Evolutionary conservation across 1,140 invertebrate species (phyloP).

Genomic region (Luehdorfia chinensis): DNA sequence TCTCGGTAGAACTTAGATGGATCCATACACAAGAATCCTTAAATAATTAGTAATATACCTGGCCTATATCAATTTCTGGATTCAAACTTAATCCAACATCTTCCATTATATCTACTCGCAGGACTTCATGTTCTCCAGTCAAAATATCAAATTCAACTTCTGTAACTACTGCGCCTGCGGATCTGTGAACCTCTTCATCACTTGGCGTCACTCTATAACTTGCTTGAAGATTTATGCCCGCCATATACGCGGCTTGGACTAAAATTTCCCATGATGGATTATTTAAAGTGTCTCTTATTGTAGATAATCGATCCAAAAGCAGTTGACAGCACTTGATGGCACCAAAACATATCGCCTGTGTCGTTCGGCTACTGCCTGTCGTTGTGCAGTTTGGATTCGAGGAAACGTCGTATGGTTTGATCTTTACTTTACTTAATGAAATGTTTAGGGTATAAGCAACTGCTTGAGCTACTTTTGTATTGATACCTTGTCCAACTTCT

Average conservation of each 20-base stretch:
- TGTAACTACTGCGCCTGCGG: conserved; percentile 15
- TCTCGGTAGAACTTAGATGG: too few relatives aligned
- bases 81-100: conserved; percentile 6
- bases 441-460: conserved; percentile 84
- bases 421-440: conserved; percentile 79
- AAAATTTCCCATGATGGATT: conserved; percentile 80
- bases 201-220: conserved; percentile 23
- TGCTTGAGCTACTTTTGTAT: conserved; percentile 85
- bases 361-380: conserved; percentile 79
- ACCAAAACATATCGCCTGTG: conserved; percentile 53
- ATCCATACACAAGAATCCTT: too few relatives aligned
- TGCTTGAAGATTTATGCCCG: conserved; percentile 79
- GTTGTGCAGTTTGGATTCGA: conserved; percentile 74
- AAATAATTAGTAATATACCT: conserved; percentile 3
- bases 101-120: conserved; percentile 24
- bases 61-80: conserved; percentile 5
- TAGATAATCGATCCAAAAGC: conserved; percentile 78
- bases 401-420: conserved; percentile 80
- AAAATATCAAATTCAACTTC: conserved; percentile 27
- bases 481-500: conserved; percentile 92
- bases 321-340: conserved; percentile 81
- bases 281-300: conserved; percentile 75
- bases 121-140: conserved; percentile 24
- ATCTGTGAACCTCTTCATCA: conserved; percentile 20
- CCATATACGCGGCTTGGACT: conserved; percentile 72